Evolutionary conservation across 1,140 invertebrate species (phyloP).

Genomic region (Acromyrmex echinatior): DNA sequence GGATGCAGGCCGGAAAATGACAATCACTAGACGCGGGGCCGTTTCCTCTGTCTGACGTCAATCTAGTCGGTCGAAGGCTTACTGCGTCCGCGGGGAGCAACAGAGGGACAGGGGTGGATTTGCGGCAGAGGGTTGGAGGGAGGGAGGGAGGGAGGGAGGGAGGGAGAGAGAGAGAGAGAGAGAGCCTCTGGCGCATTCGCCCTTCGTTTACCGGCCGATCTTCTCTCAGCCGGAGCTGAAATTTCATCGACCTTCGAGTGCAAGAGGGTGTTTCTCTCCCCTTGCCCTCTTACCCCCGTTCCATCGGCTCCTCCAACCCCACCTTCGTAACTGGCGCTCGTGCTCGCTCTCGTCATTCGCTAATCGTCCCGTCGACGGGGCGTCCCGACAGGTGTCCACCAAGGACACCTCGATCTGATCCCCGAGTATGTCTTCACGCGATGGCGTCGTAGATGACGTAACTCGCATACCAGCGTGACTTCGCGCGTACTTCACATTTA

Average conservation of each 20-base stretch:
- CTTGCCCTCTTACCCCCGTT: not conserved
- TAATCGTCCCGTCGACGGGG: slow-evolving; percentile 66
- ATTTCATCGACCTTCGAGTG: slow-evolving; percentile 69
- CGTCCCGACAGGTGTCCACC: slow-evolving; percentile 72
- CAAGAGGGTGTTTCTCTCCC: slow-evolving; percentile 63
- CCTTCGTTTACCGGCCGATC: slow-evolving; percentile 71
- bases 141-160: not conserved
- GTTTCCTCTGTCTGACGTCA: slow-evolving; percentile 83
- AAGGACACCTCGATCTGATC: slow-evolving; percentile 68
- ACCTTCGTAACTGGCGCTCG: slow-evolving; percentile 35
- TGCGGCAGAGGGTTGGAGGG: slow-evolving; percentile 1
- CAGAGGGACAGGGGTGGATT: slow-evolving; percentile 42
- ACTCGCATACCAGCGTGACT: slow-evolving; percentile 58
- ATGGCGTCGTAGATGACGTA: slow-evolving; percentile 65
- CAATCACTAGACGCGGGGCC: slow-evolving; percentile 82
- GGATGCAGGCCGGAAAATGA: slow-evolving; percentile 85
- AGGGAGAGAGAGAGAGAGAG: not conserved
- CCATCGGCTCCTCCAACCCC: slow-evolving; percentile 26
- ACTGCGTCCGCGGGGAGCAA: slow-evolving; percentile 46
- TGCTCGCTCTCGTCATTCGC: slow-evolving; percentile 54
- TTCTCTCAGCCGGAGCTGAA: slow-evolving; percentile 66
- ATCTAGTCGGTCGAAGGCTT: slow-evolving; percentile 56
- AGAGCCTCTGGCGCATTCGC: slow-evolving; percentile 55
- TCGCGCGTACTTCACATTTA: slow-evolving; percentile 41
- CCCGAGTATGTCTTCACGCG: slow-evolving; percentile 56